A percentile compares a stretch with the other conserved stretches of the same genome.
These are phyloP conservation scores for Oxyteleia sp. DNA, from an alignment of 2,888 invertebrate species.

Conservation along the genomic window DNA sequence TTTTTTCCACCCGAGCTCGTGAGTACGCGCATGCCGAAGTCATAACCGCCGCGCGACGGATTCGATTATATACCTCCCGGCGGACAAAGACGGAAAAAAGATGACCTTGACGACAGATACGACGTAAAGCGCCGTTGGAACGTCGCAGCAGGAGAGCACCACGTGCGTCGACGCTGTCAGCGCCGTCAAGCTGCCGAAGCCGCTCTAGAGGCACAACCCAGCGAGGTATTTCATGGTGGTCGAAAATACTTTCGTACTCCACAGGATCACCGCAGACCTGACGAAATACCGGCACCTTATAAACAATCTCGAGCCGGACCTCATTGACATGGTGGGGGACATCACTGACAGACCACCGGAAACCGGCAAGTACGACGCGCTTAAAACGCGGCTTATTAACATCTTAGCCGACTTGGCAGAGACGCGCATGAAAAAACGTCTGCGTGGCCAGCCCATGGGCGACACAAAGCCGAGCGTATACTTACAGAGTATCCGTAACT, in stretches of 20 bases:
- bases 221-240: constrained; percentile 21
- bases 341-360: constrained; percentile 16
- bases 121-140: too few species aligned
- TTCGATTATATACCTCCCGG: too few species aligned
- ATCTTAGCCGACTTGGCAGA: constrained; percentile 6
- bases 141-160: too few species aligned
- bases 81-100: too few species aligned
- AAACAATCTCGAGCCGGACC: constrained; percentile 6
- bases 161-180: too few species aligned
- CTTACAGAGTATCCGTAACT: constrained; percentile 16
- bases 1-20: too few species aligned
- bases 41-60: too few species aligned
- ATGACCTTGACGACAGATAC: too few species aligned
- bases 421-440: constrained; percentile 10
- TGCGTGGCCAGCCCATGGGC: constrained; percentile 19
- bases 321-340: constrained; percentile 34
- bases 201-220: constrained; percentile 13
- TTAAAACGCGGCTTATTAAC: constrained; percentile 4
- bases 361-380: constrained; percentile 2
- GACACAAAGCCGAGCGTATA: constrained; percentile 37
- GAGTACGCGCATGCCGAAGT: too few species aligned
- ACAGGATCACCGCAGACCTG: constrained; percentile 7
- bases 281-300: constrained; percentile 23
- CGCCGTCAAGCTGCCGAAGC: too few species aligned
- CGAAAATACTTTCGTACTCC: constrained; percentile 19